phyloP scores from a whole-genome alignment of 2,888 invertebrate species.

The Polymixis lichenea region DNA sequence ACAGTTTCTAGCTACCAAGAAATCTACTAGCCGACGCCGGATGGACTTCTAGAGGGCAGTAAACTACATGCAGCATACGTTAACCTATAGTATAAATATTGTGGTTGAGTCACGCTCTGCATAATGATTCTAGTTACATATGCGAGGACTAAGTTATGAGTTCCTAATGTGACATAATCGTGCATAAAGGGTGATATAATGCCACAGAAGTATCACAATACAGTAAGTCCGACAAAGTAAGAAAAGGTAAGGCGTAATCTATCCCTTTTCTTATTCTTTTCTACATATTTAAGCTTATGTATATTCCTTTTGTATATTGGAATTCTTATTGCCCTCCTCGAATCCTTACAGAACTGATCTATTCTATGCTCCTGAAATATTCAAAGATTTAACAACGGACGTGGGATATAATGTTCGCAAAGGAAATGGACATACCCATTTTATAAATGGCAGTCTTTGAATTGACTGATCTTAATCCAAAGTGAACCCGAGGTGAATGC shows the following conservation, averaged over 20 bases:
- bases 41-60: constrained; percentile 66
- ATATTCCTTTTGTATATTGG: constrained; percentile 2
- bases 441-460: constrained; percentile 73
- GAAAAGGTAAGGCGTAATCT: background rate
- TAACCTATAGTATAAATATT: constrained; percentile 37
- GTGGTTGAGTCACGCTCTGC: constrained; percentile 31
- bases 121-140: constrained; percentile 32
- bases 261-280: constrained; percentile 2
- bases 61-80: constrained; percentile 49
- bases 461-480: constrained; percentile 79
- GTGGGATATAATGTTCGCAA: constrained; percentile 35
- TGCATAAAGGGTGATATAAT: constrained; percentile 32
- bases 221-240: background rate
- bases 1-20: constrained; percentile 74
- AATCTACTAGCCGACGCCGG: constrained; percentile 60
- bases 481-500: constrained; percentile 78
- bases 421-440: constrained; percentile 52
- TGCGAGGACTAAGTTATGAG: constrained; percentile 30
- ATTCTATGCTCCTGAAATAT: constrained; percentile 3
- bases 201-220: constrained; percentile 14
- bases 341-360: background rate
- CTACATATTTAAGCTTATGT: background rate
- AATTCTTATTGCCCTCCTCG: background rate
- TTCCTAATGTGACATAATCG: constrained; percentile 44
- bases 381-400: constrained; percentile 18